Conservation (phyloP, 1,140 invertebrate species). For the Limonius californicus region DNA sequence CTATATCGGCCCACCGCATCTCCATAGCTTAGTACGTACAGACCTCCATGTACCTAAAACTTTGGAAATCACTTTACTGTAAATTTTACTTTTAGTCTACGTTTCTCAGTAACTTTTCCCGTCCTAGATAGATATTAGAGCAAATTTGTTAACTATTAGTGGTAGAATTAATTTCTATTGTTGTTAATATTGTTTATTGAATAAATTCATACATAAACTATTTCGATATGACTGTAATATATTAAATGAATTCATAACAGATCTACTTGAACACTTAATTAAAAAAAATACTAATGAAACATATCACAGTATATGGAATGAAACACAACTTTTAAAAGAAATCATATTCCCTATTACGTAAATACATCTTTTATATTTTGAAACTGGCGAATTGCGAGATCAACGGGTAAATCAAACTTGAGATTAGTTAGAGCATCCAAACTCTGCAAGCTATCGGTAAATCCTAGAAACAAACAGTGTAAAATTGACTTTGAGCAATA, state of each 20-base stretch:
- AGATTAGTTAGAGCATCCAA: constrained; percentile 81
- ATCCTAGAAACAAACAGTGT: constrained; percentile 64
- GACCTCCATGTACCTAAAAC: too few species aligned
- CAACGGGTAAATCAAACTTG: constrained; percentile 91
- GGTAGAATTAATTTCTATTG: too few species aligned
- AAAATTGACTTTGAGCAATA: too few species aligned
- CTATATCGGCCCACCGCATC: too few species aligned
- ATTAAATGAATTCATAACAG: not conserved
- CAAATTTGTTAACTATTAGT: too few species aligned
- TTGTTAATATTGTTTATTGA: not conserved
- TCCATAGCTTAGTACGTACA: too few species aligned
- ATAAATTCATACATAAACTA: not conserved
- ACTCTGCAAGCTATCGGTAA: constrained; percentile 90
- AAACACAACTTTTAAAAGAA: not conserved
- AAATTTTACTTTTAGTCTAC: too few species aligned
- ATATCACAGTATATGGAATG: constrained; percentile 16
- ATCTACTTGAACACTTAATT: not conserved
- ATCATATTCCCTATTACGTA: constrained; percentile 48
- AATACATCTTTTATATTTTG: constrained; percentile 98
- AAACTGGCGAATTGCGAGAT: constrained; percentile 92
- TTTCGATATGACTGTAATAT: not conserved
- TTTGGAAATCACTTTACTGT: too few species aligned
- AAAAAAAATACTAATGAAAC: not conserved
- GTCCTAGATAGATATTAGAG: too few species aligned
- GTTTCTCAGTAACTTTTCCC: too few species aligned